Evolutionary conservation across 2,797 vertebrate species (phyloP).

Genomic region (Loris lydekkerianus): DNA sequence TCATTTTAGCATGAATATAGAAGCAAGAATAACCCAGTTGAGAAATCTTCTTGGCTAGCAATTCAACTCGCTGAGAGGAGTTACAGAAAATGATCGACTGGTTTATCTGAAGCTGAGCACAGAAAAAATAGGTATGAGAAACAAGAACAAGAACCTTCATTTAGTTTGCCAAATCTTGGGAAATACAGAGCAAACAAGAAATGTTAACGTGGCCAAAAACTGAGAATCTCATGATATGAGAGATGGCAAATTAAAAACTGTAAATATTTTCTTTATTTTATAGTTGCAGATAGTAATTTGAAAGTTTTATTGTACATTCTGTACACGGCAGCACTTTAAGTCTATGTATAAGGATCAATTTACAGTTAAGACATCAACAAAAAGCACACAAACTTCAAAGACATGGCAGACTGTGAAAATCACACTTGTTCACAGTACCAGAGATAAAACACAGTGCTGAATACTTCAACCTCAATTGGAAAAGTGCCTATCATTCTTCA

Average conservation of each 20-base stretch:
- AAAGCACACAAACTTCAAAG: constrained; percentile 17
- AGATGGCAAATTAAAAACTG: neutral
- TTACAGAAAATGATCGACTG: constrained; percentile 99
- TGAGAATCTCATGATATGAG: neutral
- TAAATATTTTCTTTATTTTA: neutral
- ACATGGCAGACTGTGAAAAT: neutral
- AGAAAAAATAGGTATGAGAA: constrained; percentile 31
- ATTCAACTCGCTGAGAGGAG: constrained; percentile 99
- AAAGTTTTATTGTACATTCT: neutral
- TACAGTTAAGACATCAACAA: neutral
- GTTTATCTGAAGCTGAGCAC: constrained; percentile 97
- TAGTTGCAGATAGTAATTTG: neutral
- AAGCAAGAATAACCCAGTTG: constrained; percentile 99
- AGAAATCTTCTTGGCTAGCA: constrained; percentile 99
- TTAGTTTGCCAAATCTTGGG: constrained; percentile 56
- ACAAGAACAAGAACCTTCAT: neutral
- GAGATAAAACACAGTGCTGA: neutral
- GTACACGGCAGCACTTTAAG: neutral
- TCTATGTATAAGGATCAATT: neutral
- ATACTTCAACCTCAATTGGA: neutral
- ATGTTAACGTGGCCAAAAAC: neutral
- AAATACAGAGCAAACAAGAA: constrained; percentile 57
- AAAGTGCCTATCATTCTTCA: neutral
- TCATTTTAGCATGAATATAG: constrained; percentile 99
- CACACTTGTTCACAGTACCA: neutral